Evolutionary conservation across 2,888 invertebrate species (phyloP).

Genomic region (Lasioglossum marginatum): DNA sequence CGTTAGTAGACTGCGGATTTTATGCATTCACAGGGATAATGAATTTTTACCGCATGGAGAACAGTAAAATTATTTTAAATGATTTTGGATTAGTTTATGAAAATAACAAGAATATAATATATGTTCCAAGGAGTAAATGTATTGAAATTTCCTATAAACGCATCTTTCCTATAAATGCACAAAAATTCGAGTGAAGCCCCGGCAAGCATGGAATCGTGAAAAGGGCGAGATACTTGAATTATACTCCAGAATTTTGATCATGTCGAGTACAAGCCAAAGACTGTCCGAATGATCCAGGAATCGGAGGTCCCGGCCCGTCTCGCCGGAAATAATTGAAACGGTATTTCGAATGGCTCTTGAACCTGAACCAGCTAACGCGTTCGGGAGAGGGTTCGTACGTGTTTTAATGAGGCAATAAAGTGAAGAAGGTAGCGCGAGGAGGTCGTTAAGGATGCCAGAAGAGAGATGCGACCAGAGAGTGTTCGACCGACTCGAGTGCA

Average conservation of each 20-base stretch:
- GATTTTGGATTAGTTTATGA: too few relatives aligned
- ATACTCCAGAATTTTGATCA: not conserved
- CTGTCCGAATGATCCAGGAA: not conserved
- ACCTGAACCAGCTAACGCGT: constrained; percentile 13
- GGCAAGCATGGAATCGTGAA: not conserved
- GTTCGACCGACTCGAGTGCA: constrained; percentile 3
- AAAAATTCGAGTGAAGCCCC: not conserved
- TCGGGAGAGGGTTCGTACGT: not conserved
- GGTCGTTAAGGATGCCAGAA: constrained; percentile 17
- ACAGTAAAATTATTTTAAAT: too few relatives aligned
- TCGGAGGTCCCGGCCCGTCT: not conserved
- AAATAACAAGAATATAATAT: too few relatives aligned
- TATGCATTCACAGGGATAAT: not conserved
- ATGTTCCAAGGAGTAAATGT: too few relatives aligned
- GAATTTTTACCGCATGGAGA: not conserved
- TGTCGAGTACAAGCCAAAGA: not conserved
- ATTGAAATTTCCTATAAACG: too few relatives aligned
- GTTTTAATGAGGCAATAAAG: constrained; percentile 16
- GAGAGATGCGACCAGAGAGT: not conserved
- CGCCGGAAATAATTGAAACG: constrained; percentile 1
- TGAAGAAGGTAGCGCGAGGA: not conserved
- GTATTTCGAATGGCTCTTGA: constrained; percentile 5
- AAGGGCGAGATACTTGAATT: not conserved
- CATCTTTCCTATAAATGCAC: too few relatives aligned
- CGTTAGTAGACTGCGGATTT: not conserved